phyloP scores from a whole-genome alignment of 30 jellyfish, hydroid and myxozoan genomes.

The Pseudorhiza aurosa region DNA sequence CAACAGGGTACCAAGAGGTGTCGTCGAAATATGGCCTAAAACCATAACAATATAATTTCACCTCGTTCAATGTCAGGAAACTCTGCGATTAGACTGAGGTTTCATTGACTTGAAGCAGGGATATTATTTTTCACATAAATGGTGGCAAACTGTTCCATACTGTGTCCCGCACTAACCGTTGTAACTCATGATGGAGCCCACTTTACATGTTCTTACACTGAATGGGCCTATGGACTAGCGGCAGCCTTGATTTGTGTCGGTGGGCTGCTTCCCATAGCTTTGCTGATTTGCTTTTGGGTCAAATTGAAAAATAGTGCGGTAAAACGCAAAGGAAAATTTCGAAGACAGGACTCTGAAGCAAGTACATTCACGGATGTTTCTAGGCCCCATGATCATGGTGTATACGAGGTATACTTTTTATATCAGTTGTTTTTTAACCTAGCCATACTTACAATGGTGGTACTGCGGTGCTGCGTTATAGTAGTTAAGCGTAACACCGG shows the following conservation, averaged over 20 bases:
- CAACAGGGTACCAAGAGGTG: background rate
- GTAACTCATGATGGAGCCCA: conserved; percentile 22
- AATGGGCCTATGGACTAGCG: conserved; percentile 81
- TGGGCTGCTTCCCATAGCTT: conserved; percentile 55
- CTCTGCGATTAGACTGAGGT: too few relatives aligned
- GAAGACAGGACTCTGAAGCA: conserved; percentile 66
- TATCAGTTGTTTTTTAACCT: too few relatives aligned
- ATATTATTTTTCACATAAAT: too few relatives aligned
- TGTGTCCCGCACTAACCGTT: conserved; percentile 44
- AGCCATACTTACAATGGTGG: too few relatives aligned
- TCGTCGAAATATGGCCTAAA: background rate
- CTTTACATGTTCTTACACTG: conserved; percentile 47
- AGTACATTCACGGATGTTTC: conserved; percentile 64
- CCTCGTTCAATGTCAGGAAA: too few relatives aligned
- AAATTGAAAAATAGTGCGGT: conserved; percentile 30
- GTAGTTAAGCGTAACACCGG: too few relatives aligned
- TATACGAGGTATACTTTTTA: conserved; percentile 68
- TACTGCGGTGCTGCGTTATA: too few relatives aligned
- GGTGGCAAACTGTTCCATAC: conserved; percentile 1
- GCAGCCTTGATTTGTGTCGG: conserved; percentile 65
- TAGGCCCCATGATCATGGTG: conserved; percentile 68
- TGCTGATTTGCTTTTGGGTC: conserved; percentile 52
- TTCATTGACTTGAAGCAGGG: too few relatives aligned
- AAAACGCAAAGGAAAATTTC: background rate
- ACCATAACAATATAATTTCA: background rate